Percentiles rank a stretch among this genome's conserved stretches.
Evolutionary conservation across 2,888 invertebrate species (phyloP).

Genomic region (Tetropium fuscum): DNA sequence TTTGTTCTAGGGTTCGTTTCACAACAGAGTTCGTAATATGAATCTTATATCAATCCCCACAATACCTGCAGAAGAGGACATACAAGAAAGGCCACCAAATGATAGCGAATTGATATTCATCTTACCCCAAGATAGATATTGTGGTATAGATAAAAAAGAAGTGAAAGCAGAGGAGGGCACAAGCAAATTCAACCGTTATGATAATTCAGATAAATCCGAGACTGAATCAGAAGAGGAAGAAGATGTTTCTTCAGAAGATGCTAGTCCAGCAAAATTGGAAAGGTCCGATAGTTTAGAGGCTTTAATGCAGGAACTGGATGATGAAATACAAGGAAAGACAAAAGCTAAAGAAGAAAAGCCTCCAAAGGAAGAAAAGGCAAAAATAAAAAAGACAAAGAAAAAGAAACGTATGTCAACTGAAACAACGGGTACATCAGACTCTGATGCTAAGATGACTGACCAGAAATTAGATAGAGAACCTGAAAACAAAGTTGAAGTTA

Average conservation of each 20-base stretch:
- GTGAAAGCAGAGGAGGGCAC: constrained; percentile 46
- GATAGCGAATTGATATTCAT: constrained; percentile 50
- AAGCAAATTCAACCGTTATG: constrained; percentile 68
- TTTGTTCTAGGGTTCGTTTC: constrained; percentile 55
- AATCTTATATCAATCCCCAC: constrained; percentile 69
- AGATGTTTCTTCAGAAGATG: constrained; percentile 40
- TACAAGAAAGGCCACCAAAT: constrained; percentile 8
- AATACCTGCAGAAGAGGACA: constrained; percentile 55
- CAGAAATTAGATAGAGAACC: constrained; percentile 28
- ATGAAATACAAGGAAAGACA: constrained; percentile 63
- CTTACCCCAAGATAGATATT: constrained; percentile 60
- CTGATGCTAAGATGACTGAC: constrained; percentile 33
- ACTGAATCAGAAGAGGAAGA: constrained; percentile 63
- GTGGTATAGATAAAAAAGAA: constrained; percentile 38
- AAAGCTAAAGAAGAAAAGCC: constrained; percentile 37
- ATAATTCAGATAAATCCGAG: constrained; percentile 65
- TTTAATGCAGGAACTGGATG: constrained; percentile 69
- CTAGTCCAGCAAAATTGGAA: constrained; percentile 57
- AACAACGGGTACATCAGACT: constrained; percentile 34
- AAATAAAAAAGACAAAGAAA: constrained; percentile 46
- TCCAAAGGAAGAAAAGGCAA: constrained; percentile 33
- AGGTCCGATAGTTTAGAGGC: constrained; percentile 68
- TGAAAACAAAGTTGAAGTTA: constrained; percentile 11
- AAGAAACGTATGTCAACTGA: constrained; percentile 34
- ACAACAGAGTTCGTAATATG: constrained; percentile 60